Evolutionary conservation across 1,140 invertebrate species (phyloP).

Genomic region (Magallana gigas): DNA sequence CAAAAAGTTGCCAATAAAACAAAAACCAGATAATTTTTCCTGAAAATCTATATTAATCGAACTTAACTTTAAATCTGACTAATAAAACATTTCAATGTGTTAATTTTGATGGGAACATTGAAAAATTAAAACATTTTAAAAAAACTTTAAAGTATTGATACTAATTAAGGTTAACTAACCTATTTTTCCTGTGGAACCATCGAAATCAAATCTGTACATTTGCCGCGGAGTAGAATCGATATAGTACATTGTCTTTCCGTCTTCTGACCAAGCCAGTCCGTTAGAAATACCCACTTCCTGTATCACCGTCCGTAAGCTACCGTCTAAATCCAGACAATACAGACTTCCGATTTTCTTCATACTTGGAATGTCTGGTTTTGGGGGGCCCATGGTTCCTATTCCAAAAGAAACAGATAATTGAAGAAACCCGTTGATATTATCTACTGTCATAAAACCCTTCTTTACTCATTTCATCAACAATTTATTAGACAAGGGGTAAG

Average conservation of each 20-base stretch:
- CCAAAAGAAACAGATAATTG: not conserved
- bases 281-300: constrained; percentile 85
- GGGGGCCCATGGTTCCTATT: constrained; percentile 43
- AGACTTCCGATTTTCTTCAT: constrained; percentile 66
- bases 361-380: not conserved
- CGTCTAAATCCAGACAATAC: constrained; percentile 71
- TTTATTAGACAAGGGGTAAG: no score
- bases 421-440: no score
- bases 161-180: constrained; percentile 80
- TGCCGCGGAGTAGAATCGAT: constrained; percentile 77
- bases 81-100: no score
- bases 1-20: no score
- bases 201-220: constrained; percentile 86
- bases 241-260: constrained; percentile 82
- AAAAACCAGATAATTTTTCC: no score
- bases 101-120: no score
- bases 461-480: no score
- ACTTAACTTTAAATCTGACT: no score
- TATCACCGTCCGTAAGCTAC: constrained; percentile 63
- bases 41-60: no score
- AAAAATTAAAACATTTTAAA: no score
- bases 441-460: no score
- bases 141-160: no score
- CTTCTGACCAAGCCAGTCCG: constrained; percentile 88
- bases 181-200: constrained; percentile 84